Conservation (phyloP, 2,888 invertebrate species). For the Dicroscelio sp. region DNA sequence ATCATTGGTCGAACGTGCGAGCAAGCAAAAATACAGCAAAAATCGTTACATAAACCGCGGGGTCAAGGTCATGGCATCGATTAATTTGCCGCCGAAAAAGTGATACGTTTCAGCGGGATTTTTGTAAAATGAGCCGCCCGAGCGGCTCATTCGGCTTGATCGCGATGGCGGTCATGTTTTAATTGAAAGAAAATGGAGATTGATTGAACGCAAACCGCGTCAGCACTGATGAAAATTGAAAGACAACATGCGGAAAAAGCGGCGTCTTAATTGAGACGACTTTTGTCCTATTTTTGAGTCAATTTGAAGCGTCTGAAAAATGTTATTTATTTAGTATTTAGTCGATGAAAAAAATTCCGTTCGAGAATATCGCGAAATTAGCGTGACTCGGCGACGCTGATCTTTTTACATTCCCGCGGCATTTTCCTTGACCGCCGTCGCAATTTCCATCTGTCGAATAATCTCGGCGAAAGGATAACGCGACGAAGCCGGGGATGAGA, state of each 20-base stretch:
- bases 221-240: no score
- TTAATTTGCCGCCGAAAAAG: slow-evolving; percentile 73
- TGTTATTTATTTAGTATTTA: no score
- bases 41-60: slow-evolving; percentile 71
- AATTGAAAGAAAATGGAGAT: neutral
- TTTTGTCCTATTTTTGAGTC: no score
- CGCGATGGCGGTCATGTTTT: neutral
- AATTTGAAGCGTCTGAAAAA: no score
- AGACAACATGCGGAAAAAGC: no score
- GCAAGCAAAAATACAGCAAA: slow-evolving; percentile 71
- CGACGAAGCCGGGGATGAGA: slow-evolving; percentile 37
- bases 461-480: slow-evolving; percentile 53
- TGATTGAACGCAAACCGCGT: no score
- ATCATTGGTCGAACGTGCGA: slow-evolving; percentile 5
- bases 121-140: slow-evolving; percentile 16
- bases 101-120: slow-evolving; percentile 49
- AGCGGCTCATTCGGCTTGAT: slow-evolving; percentile 11
- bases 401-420: slow-evolving; percentile 34
- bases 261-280: no score
- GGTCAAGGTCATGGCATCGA: slow-evolving; percentile 77
- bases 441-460: slow-evolving; percentile 57
- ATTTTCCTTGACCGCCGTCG: slow-evolving; percentile 64
- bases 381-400: slow-evolving; percentile 41
- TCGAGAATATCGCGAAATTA: neutral
- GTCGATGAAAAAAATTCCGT: neutral